These are phyloP conservation scores for Chalcosyrphus nemorum DNA, from an alignment of 2,888 invertebrate genomes.

Conservation along the genomic window DNA sequence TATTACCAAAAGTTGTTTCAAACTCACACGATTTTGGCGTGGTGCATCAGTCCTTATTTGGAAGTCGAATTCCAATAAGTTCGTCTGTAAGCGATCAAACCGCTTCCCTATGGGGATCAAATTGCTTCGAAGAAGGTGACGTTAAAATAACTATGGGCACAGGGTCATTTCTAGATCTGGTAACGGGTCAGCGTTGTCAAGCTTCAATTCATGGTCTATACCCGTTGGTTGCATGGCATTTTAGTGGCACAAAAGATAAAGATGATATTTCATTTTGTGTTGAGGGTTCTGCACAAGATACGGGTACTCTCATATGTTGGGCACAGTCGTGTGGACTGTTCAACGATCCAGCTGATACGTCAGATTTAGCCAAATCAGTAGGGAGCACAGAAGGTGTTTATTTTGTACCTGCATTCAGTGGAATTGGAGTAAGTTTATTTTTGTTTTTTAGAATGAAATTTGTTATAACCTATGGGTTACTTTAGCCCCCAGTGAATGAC, in stretches of 20 bases:
- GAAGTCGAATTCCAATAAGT: slow-evolving; percentile 87
- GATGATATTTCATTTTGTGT: slow-evolving; percentile 87
- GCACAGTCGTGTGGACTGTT: slow-evolving; percentile 87
- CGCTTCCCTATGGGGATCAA: slow-evolving; percentile 93
- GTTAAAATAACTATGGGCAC: slow-evolving; percentile 96
- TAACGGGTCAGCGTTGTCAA: slow-evolving; percentile 89
- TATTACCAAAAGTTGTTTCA: slow-evolving; percentile 92
- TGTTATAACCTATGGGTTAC: neutral
- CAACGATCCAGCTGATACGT: slow-evolving; percentile 86
- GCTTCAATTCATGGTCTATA: slow-evolving; percentile 93
- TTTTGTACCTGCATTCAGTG: slow-evolving; percentile 95
- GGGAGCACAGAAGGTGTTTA: slow-evolving; percentile 89
- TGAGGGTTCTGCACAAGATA: slow-evolving; percentile 94
- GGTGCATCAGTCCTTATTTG: slow-evolving; percentile 87
- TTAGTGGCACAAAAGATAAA: slow-evolving; percentile 76
- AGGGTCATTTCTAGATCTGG: slow-evolving; percentile 93
- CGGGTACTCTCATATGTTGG: slow-evolving; percentile 94
- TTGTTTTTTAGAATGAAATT: neutral
- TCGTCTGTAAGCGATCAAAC: slow-evolving; percentile 86
- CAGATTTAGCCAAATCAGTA: slow-evolving; percentile 87
- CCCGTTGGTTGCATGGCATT: slow-evolving; percentile 94
- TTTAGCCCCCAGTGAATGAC: slow-evolving; percentile 94
- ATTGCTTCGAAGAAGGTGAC: slow-evolving; percentile 89
- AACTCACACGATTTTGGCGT: slow-evolving; percentile 89
- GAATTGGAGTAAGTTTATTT: slow-evolving; percentile 87